phyloP scores from a whole-genome alignment of 2,888 invertebrate species.

The Ichneumon xanthorius region DNA sequence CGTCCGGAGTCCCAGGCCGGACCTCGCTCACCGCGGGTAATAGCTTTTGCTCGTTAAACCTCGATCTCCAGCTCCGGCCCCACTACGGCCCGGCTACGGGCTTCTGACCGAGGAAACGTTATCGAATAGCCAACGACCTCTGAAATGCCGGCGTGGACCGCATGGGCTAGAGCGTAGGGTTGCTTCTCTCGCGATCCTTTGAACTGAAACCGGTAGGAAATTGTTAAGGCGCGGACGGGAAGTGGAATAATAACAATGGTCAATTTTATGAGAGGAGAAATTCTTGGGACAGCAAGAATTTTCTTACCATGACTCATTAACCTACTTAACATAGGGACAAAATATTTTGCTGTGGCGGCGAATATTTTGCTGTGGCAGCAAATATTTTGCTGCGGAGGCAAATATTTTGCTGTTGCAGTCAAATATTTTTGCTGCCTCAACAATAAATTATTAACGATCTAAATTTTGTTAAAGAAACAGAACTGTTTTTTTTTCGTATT shows the following conservation, averaged over 20 bases:
- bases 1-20: constrained; percentile 49
- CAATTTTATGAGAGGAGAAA: not conserved
- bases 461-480: too few relatives aligned
- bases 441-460: too few relatives aligned
- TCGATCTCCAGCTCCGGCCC: constrained; percentile 21
- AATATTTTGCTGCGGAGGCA: too few relatives aligned
- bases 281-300: too few relatives aligned
- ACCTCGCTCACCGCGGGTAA: constrained; percentile 59
- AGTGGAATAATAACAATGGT: not conserved
- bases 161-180: not conserved
- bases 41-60: constrained; percentile 63
- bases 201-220: not conserved
- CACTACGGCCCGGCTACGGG: not conserved
- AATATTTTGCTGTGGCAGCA: too few relatives aligned
- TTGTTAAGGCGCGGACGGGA: not conserved
- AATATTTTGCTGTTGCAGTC: too few relatives aligned
- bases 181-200: not conserved
- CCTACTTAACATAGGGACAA: too few relatives aligned
- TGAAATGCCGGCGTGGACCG: not conserved
- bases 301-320: too few relatives aligned
- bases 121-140: constrained; percentile 48
- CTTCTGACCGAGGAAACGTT: constrained; percentile 34
- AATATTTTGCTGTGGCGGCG: too few relatives aligned
- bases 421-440: too few relatives aligned
- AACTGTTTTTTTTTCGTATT: too few relatives aligned